Percentiles rank a stretch among this genome's conserved stretches.
These are phyloP conservation scores for Nesogale talazaci DNA, from an alignment of 2,113 vertebrate genomes.

Conservation along the genomic window DNA sequence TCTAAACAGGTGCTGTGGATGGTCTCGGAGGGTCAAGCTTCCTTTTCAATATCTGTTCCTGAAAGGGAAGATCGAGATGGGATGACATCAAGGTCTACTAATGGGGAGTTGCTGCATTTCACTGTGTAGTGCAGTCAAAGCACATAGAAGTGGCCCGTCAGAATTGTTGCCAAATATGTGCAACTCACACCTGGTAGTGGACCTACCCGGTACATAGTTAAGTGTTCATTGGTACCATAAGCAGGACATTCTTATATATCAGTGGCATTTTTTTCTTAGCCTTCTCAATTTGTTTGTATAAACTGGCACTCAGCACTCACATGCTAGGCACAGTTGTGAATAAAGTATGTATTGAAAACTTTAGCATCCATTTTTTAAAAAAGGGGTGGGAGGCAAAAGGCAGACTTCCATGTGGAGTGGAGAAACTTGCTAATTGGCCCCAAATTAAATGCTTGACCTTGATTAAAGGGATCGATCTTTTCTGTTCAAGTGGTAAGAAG, in stretches of 20 bases:
- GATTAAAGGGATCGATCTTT: background rate
- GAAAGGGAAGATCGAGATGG: background rate
- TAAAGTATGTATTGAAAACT: slow-evolving; percentile 45
- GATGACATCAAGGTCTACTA: background rate
- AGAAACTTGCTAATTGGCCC: slow-evolving; percentile 19
- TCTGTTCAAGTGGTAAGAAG: background rate
- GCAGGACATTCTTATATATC: background rate
- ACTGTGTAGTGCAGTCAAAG: background rate
- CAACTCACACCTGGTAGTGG: background rate
- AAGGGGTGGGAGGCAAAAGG: background rate
- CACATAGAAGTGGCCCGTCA: background rate
- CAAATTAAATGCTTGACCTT: slow-evolving; percentile 3
- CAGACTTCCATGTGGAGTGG: background rate
- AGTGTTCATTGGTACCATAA: background rate
- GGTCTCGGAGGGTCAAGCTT: background rate
- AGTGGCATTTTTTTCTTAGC: slow-evolving; percentile 39
- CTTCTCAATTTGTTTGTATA: slow-evolving; percentile 48
- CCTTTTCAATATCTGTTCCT: background rate
- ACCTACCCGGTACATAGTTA: slow-evolving; percentile 52
- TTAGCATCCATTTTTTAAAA: background rate
- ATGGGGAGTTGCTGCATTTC: background rate
- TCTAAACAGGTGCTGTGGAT: background rate
- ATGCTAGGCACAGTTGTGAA: background rate
- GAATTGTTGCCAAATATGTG: background rate
- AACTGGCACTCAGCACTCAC: slow-evolving; percentile 17